phyloP scores from a whole-genome alignment of 1,140 invertebrate species.

The Drosophila quadrilineata region DNA sequence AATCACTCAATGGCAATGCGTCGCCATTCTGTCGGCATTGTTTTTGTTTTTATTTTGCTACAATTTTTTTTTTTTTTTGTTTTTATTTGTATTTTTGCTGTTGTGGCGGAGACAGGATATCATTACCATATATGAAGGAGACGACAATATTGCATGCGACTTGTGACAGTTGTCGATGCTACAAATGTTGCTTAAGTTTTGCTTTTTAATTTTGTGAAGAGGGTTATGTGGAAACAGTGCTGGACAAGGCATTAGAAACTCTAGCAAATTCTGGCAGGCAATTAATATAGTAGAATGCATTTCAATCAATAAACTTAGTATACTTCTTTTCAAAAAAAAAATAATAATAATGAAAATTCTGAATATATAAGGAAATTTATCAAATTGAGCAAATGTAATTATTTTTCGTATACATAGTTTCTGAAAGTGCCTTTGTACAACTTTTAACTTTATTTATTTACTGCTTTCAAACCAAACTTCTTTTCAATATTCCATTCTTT shows the following conservation, averaged over 20 bases:
- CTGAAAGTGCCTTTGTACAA: too few species aligned
- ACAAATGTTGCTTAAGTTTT: conserved; percentile 9
- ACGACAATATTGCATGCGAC: conserved; percentile 61
- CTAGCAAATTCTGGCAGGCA: too few species aligned
- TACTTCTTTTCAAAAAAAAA: too few species aligned
- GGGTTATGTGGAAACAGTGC: conserved; percentile 1
- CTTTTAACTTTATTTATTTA: too few species aligned
- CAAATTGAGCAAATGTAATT: too few species aligned
- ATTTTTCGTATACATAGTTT: too few species aligned
- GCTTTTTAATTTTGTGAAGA: neutral
- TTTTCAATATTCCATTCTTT: too few species aligned
- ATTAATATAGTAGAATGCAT: too few species aligned
- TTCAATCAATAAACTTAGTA: too few species aligned
- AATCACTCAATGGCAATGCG: conserved; percentile 60
- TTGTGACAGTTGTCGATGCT: conserved; percentile 41
- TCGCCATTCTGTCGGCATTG: conserved; percentile 68
- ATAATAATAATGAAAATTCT: too few species aligned
- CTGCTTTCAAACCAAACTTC: too few species aligned
- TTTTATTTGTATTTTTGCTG: conserved; percentile 25
- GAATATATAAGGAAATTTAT: too few species aligned
- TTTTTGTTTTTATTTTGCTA: conserved; percentile 41
- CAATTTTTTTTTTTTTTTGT: conserved; percentile 26
- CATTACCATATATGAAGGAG: conserved; percentile 71
- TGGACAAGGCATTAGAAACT: conserved; percentile 22
- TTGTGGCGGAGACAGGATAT: conserved; percentile 57